Base-by-base conservation (phyloP, 2,888 invertebrate genomes). In the Cosmopolites sordidus region DNA sequence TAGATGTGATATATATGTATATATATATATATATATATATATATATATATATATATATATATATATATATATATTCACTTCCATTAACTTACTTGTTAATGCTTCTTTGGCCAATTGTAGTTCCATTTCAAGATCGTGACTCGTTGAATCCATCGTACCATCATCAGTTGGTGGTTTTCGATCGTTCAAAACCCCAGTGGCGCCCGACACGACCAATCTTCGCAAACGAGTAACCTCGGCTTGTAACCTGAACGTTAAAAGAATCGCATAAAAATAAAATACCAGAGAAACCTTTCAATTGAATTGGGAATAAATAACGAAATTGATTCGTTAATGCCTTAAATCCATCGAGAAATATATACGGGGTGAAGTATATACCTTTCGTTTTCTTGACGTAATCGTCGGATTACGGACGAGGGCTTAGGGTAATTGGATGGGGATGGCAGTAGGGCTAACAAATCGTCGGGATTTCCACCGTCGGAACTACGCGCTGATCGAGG, bases 81-180 rank as follows among this genome's bases (percentile, higher is more conserved):
- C n/a, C n/a, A n/a, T n/a, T 43, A 15, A 58, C 67, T 78, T 75
- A 64, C 72, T 71, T 40, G 73, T 67, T 53, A 91, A 78, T 42
- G 89, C 88, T 74, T 91, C 90, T 71, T 87, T 84, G 15, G 89
- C 88, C 58, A 89, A 79, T 54, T 86, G 81, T 53, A 90, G 77
- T 66, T 89, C 88, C 66, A 84, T 83, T 63, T 73, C 79, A 64
- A 73, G 72, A 50, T 72, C 76, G 66, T 74, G 78, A 60, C 65
- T 67, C 66, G 65, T 69, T 62, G 60, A 67, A 58, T 30, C 69
- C 50, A 78, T 76, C 50, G 72, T 73, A 15, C 73, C 70, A 29
- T 73, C 75, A 12, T 76, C 77, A 3, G 69, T 56, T 14, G 69
- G 65, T 22, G 66, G 65, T 59, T 66, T 69, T 51, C 66, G 64